Percentiles rank a stretch among this genome's conserved stretches.
Evolutionary conservation across 2,797 vertebrate genomes (phyloP).

Genomic region (Ceryle rudis): DNA sequence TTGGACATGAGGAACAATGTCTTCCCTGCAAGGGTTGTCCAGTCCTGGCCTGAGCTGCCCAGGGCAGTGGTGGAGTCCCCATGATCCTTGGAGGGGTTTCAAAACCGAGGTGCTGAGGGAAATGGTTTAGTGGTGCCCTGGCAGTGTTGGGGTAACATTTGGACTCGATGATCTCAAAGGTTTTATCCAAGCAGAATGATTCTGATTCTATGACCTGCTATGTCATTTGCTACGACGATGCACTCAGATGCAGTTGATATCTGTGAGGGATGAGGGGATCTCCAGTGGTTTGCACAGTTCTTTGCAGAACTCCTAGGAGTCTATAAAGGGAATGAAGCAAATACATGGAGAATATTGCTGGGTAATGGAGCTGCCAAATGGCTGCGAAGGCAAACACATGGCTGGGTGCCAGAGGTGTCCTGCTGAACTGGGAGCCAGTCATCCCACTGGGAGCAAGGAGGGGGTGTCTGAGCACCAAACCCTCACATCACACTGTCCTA

Average conservation of each 20-base stretch:
- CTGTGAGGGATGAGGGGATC: not conserved
- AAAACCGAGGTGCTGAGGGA: too few relatives aligned
- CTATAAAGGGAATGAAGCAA: not conserved
- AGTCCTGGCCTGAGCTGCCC: too few relatives aligned
- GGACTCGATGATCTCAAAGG: too few relatives aligned
- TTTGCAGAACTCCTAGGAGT: not conserved
- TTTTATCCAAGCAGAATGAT: not conserved
- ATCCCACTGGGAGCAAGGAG: not conserved
- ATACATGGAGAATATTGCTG: not conserved
- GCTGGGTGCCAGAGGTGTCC: not conserved
- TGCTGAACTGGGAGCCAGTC: not conserved
- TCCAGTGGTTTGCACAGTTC: fast-evolving
- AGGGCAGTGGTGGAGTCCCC: too few relatives aligned
- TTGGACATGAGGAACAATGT: too few relatives aligned
- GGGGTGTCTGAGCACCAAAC: not conserved
- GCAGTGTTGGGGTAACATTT: too few relatives aligned
- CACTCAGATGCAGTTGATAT: not conserved
- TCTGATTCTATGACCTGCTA: not conserved
- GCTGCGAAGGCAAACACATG: not conserved
- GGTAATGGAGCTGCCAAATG: not conserved
- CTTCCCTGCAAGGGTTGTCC: too few relatives aligned
- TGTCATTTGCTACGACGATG: fast-evolving
- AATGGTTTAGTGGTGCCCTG: too few relatives aligned
- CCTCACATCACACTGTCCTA: not conserved
- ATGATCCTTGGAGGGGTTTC: too few relatives aligned